Percentiles rank a stretch among this genome's conserved stretches.
These are phyloP conservation scores for Parelbella ahira DNA, from an alignment of 2,888 invertebrate species.

Conservation along the genomic window DNA sequence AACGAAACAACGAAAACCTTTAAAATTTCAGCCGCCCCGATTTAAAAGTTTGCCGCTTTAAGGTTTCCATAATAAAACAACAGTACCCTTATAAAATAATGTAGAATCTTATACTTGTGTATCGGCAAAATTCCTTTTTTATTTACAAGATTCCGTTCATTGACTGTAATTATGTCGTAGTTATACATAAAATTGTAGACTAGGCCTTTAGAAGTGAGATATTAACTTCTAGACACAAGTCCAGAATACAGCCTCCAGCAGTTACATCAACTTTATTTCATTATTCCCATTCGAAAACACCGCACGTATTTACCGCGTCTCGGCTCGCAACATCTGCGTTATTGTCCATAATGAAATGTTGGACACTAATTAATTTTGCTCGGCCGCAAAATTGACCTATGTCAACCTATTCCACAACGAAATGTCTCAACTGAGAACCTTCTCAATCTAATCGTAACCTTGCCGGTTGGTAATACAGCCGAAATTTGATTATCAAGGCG, in stretches of 20 bases:
- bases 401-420: constrained; percentile 27
- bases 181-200: too few species aligned
- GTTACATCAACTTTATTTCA: too few species aligned
- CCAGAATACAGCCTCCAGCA: too few species aligned
- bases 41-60: constrained; percentile 19
- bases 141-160: too few species aligned
- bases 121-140: constrained; percentile 1
- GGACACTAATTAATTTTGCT: constrained; percentile 60
- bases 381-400: constrained; percentile 58
- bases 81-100: constrained; percentile 12
- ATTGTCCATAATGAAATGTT: constrained; percentile 49
- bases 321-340: constrained; percentile 15
- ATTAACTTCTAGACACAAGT: too few species aligned
- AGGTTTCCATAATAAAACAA: constrained; percentile 8
- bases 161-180: too few species aligned
- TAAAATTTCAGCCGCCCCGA: constrained; percentile 14
- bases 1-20: constrained; percentile 5
- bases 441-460: constrained; percentile 1
- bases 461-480: constrained; percentile 1
- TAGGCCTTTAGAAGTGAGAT: too few species aligned
- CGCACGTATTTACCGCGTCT: constrained; percentile 14
- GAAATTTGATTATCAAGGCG: not conserved
- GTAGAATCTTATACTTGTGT: constrained; percentile 4
- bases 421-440: not conserved
- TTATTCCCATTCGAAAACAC: constrained; percentile 7